A percentile compares a stretch with the other conserved stretches of the same genome.
Evolutionary conservation across 2,888 invertebrate species (phyloP).

Genomic region (Protodeltote pygarga): DNA sequence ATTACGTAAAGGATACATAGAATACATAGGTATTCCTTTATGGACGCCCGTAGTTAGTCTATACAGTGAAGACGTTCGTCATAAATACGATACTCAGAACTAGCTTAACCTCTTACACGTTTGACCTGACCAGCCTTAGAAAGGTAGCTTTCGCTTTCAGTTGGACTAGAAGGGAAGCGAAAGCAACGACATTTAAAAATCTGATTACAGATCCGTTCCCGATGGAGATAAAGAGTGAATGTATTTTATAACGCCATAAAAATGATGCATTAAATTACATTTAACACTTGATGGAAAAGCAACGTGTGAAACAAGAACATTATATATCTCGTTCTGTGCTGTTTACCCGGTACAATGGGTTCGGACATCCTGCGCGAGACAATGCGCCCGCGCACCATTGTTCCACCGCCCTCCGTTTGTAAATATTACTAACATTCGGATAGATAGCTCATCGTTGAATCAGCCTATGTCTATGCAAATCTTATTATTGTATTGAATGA

Average conservation of each 20-base stretch:
- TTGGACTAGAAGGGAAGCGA: constrained; percentile 21
- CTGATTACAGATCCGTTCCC: constrained; percentile 8
- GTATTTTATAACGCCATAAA: constrained; percentile 13
- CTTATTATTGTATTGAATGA: constrained; percentile 49
- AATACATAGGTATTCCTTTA: not conserved
- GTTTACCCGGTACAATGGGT: constrained; percentile 80
- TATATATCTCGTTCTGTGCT: constrained; percentile 83
- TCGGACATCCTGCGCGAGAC: constrained; percentile 83
- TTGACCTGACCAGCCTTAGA: constrained; percentile 36
- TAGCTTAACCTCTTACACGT: constrained; percentile 21
- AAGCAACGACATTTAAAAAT: constrained; percentile 21
- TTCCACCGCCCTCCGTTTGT: constrained; percentile 75
- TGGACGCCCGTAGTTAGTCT: not conserved
- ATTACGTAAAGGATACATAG: not conserved
- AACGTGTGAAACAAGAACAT: constrained; percentile 65
- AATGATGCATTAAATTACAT: constrained; percentile 37
- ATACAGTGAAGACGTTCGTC: constrained; percentile 1
- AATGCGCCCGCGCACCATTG: constrained; percentile 80
- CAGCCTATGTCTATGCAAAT: constrained; percentile 55
- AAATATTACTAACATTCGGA: constrained; percentile 72
- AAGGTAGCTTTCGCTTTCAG: constrained; percentile 36
- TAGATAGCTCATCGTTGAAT: constrained; percentile 62
- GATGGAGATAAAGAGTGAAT: constrained; percentile 1
- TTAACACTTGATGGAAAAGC: constrained; percentile 53
- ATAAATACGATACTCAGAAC: constrained; percentile 6